phyloP scores from a whole-genome alignment of 2,797 vertebrate species.

The Amblyraja radiata region DNA sequence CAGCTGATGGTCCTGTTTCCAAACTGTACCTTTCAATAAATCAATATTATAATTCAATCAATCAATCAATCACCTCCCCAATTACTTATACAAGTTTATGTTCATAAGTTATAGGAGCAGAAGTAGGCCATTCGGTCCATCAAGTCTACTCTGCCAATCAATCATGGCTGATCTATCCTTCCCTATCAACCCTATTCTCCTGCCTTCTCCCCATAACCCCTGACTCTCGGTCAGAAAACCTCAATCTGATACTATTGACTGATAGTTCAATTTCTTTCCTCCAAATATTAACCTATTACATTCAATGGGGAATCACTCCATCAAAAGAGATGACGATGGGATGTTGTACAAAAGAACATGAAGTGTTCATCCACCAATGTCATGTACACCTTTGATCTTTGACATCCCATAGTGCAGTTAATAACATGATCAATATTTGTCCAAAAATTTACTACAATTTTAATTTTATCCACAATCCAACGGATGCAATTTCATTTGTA shows the following conservation, averaged over 20 bases:
- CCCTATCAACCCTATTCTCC: too few species aligned
- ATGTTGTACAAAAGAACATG: background rate
- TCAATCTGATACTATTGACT: background rate
- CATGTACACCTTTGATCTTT: background rate
- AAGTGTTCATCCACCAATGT: background rate
- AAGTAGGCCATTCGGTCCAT: too few species aligned
- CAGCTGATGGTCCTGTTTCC: too few species aligned
- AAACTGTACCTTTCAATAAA: too few species aligned
- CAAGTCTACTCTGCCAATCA: too few species aligned
- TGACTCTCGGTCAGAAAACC: background rate
- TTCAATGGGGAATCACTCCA: too few species aligned
- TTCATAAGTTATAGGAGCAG: too few species aligned
- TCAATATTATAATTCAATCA: too few species aligned
- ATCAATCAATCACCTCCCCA: too few species aligned
- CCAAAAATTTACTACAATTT: background rate
- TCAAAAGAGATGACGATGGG: background rate
- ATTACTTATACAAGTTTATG: too few species aligned
- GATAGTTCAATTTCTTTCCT: background rate
- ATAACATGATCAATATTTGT: background rate
- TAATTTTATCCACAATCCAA: background rate
- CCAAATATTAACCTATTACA: background rate
- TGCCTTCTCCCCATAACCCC: too few species aligned
- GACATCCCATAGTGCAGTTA: background rate
- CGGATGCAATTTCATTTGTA: background rate
- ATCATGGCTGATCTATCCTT: too few species aligned